Conservation (phyloP, 2,888 invertebrate genomes). For the Cephus spinipes region DNA sequence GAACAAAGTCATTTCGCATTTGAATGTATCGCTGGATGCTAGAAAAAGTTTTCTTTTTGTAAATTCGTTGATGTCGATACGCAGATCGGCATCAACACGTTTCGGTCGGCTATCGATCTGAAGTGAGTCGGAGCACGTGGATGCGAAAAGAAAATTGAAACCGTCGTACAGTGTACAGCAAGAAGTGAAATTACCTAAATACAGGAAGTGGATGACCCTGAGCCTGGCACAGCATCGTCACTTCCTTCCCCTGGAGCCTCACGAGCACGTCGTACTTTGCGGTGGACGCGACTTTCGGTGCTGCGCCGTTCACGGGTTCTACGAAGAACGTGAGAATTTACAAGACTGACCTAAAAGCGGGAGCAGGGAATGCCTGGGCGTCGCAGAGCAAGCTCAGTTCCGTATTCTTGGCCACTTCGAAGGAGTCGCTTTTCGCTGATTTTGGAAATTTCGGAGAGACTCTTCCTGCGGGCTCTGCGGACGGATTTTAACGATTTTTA, state of each 20-base stretch:
- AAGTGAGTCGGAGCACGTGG: too few species aligned
- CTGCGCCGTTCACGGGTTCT: constrained; percentile 52
- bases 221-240: constrained; percentile 73
- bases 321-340: constrained; percentile 20
- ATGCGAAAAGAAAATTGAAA: too few species aligned
- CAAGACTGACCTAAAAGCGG: constrained; percentile 55
- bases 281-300: constrained; percentile 51
- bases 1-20: too few species aligned
- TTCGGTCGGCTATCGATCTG: too few species aligned
- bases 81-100: too few species aligned
- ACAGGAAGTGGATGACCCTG: constrained; percentile 77
- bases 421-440: constrained; percentile 67
- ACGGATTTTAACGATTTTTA: constrained; percentile 27
- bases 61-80: too few species aligned
- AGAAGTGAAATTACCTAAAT: constrained; percentile 69
- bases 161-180: background rate
- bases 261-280: constrained; percentile 42
- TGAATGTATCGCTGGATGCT: too few species aligned
- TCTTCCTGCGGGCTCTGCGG: constrained; percentile 63
- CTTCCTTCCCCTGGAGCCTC: constrained; percentile 31
- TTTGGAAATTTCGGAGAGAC: constrained; percentile 63
- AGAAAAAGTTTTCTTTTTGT: too few species aligned
- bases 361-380: constrained; percentile 60
- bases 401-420: constrained; percentile 54
- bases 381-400: constrained; percentile 62